These are phyloP conservation scores for Meandrusa payeni DNA, from an alignment of 2,888 invertebrate genomes.

Conservation along the genomic window DNA sequence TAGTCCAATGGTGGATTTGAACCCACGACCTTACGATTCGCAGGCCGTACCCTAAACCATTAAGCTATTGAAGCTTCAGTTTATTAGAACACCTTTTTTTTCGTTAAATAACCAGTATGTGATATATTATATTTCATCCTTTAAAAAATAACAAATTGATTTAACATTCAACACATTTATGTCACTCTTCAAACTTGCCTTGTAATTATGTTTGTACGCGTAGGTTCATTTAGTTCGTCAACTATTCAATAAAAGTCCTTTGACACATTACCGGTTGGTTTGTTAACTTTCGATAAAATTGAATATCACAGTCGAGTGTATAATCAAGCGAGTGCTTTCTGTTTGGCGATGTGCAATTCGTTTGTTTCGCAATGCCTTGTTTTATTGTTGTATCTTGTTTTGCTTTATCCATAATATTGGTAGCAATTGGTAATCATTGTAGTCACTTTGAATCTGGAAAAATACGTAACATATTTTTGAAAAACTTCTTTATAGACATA, in stretches of 20 bases:
- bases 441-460: too few species aligned
- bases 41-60: too few species aligned
- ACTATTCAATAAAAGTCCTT: slow-evolving; percentile 16
- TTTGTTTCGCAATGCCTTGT: slow-evolving; percentile 18
- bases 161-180: slow-evolving; percentile 1
- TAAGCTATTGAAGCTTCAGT: too few species aligned
- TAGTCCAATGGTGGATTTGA: too few species aligned
- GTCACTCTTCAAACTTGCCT: slow-evolving; percentile 7
- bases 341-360: slow-evolving; percentile 11
- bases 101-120: too few species aligned
- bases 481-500: too few species aligned
- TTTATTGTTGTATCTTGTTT: slow-evolving; percentile 6
- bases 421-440: too few species aligned
- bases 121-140: background rate
- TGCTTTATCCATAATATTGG: too few species aligned
- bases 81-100: too few species aligned
- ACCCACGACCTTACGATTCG: too few species aligned
- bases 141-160: background rate
- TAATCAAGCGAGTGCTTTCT: slow-evolving; percentile 15
- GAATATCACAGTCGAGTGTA: slow-evolving; percentile 6
- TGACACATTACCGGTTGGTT: slow-evolving; percentile 15
- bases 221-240: slow-evolving; percentile 9
- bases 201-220: slow-evolving; percentile 5
- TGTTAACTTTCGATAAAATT: slow-evolving; percentile 19
- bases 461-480: too few species aligned